These are phyloP conservation scores for Agonopterix alstromeriana DNA, from an alignment of 2,888 invertebrate species.

Conservation along the genomic window DNA sequence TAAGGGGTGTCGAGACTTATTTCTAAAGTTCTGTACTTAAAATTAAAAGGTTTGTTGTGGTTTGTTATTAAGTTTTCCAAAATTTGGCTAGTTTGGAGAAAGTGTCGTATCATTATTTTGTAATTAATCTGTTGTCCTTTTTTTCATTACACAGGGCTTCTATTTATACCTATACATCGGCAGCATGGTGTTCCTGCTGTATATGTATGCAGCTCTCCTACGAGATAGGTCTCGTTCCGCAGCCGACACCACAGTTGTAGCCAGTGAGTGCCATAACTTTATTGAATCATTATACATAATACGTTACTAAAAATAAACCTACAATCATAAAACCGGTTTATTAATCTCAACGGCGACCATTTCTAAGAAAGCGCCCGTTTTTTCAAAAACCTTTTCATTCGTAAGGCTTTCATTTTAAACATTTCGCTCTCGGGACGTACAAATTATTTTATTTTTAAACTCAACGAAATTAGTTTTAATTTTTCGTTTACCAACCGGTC, in stretches of 20 bases:
- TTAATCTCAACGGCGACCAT: too few relatives aligned
- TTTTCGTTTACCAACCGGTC: constrained; percentile 4
- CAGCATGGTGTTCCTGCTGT: constrained; percentile 89
- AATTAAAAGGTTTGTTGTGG: too few relatives aligned
- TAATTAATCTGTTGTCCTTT: too few relatives aligned
- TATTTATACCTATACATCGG: constrained; percentile 92
- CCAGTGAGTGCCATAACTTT: constrained; percentile 65
- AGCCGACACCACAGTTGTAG: constrained; percentile 52
- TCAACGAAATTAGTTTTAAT: constrained; percentile 3
- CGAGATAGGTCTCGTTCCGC: constrained; percentile 78
- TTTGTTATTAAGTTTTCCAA: too few relatives aligned
- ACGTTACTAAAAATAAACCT: too few relatives aligned
- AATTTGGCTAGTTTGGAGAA: background rate
- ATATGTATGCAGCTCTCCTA: constrained; percentile 88
- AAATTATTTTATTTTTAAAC: constrained; percentile 1
- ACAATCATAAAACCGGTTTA: too few relatives aligned
- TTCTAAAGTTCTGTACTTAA: too few relatives aligned
- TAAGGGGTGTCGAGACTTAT: too few relatives aligned
- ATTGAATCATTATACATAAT: too few relatives aligned
- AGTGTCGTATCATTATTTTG: background rate
- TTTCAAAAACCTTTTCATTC: background rate
- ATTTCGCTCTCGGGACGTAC: constrained; percentile 1
- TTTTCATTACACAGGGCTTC: constrained; percentile 80
- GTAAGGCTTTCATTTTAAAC: background rate
- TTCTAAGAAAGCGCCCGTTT: too few relatives aligned